Conservation (phyloP, 2,113 vertebrate species). For the Sebastes schlegelii region DNA sequence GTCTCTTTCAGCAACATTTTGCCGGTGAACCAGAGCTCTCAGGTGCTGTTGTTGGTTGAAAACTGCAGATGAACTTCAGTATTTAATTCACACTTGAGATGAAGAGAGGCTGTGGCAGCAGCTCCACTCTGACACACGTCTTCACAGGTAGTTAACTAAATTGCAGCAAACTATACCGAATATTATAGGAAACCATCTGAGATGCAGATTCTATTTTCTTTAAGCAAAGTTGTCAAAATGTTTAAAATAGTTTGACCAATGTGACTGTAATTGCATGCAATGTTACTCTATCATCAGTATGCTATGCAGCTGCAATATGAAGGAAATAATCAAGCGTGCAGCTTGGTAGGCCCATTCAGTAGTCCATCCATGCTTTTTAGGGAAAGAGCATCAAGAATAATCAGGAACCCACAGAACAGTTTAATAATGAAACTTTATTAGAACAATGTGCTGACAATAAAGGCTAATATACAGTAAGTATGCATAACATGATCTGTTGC, state of each 20-base stretch:
- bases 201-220: neutral
- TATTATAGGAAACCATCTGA: neutral
- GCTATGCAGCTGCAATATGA: neutral
- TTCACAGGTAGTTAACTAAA: neutral
- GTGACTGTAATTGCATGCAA: neutral
- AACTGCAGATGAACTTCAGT: slow-evolving; percentile 11
- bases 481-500: slow-evolving; percentile 56
- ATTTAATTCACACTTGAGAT: slow-evolving; percentile 5
- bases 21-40: neutral
- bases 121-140: neutral
- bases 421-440: slow-evolving; percentile 39
- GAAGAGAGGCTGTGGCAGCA: neutral
- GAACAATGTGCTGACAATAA: slow-evolving; percentile 36
- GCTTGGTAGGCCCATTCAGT: neutral
- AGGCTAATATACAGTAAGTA: slow-evolving; percentile 51
- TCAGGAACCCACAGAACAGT: slow-evolving; percentile 16
- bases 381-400: neutral
- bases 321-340: neutral
- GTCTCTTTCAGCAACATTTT: neutral
- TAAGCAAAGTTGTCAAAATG: neutral
- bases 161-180: neutral
- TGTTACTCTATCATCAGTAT: neutral
- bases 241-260: neutral
- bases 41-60: slow-evolving; percentile 1
- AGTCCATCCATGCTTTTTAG: neutral